phyloP scores from a whole-genome alignment of 2,888 invertebrate species.

The Pterostichus niger region DNA sequence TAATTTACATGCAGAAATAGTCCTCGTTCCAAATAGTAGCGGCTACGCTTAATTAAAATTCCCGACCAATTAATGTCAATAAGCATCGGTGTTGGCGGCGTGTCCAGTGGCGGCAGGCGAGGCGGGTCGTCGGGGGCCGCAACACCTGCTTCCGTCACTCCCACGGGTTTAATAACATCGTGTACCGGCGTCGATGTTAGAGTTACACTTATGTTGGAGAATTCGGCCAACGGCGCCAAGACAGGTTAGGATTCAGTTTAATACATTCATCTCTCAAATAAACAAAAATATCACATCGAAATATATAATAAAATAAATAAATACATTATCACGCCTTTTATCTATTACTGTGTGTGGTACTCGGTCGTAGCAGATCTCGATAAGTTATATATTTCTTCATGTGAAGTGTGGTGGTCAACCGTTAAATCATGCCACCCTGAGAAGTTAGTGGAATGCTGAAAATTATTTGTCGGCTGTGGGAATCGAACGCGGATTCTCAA shows the following conservation, averaged over 20 bases:
- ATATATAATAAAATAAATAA: too few species aligned
- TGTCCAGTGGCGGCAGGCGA: not conserved
- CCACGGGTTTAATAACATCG: slow-evolving; percentile 40
- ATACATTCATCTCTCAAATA: too few species aligned
- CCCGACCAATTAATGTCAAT: slow-evolving; percentile 69
- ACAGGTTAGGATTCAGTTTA: slow-evolving; percentile 1
- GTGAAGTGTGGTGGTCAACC: too few species aligned
- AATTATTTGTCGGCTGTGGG: too few species aligned
- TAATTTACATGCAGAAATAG: slow-evolving; percentile 63
- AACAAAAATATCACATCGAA: too few species aligned
- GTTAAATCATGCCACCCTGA: too few species aligned
- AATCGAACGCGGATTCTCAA: too few species aligned
- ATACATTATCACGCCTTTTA: too few species aligned
- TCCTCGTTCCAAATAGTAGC: slow-evolving; percentile 51
- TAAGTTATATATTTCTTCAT: too few species aligned
- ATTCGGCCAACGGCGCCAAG: not conserved
- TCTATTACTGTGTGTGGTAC: too few species aligned
- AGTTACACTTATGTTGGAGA: not conserved
- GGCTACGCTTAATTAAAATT: slow-evolving; percentile 69
- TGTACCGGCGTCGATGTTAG: not conserved
- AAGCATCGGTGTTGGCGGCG: slow-evolving; percentile 36
- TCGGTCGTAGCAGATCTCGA: too few species aligned
- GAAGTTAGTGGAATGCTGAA: too few species aligned
- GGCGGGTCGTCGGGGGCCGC: slow-evolving; percentile 19
- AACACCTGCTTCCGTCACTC: slow-evolving; percentile 63